Conservation (phyloP, 2,888 invertebrate genomes). For the Lysandra bellargus region DNA sequence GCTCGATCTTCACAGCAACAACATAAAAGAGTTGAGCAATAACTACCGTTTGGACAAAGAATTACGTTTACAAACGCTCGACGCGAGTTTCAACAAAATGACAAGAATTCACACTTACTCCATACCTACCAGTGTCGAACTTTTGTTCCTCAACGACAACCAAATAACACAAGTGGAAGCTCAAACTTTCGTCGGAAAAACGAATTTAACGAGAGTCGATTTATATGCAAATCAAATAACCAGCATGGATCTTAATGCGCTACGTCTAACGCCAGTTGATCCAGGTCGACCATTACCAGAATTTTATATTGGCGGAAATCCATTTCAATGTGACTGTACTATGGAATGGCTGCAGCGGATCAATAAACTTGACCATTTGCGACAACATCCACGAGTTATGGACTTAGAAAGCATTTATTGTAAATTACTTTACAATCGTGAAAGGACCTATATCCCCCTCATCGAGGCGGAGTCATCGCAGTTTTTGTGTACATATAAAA, state of each 20-base stretch:
- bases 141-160: conserved; percentile 94
- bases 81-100: conserved; percentile 94
- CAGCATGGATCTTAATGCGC: conserved; percentile 93
- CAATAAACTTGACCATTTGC: conserved; percentile 89
- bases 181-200: conserved; percentile 93
- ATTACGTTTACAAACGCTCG: conserved; percentile 89
- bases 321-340: conserved; percentile 96
- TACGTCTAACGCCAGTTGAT: conserved; percentile 90
- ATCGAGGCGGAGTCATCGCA: conserved; percentile 93
- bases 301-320: conserved; percentile 96
- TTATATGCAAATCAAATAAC: conserved; percentile 95
- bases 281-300: conserved; percentile 89
- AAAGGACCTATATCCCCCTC: conserved; percentile 91
- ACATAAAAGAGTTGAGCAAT: conserved; percentile 88
- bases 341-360: conserved; percentile 97
- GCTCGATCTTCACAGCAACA: conserved; percentile 94
- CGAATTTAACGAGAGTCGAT: conserved; percentile 93
- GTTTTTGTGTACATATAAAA: conserved; percentile 95
- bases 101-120: conserved; percentile 87
- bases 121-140: conserved; percentile 91
- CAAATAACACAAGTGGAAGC: conserved; percentile 91
- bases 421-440: conserved; percentile 90
- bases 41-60: conserved; percentile 85
- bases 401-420: conserved; percentile 94
- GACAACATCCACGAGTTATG: conserved; percentile 95